phyloP scores from a whole-genome alignment of 1,140 invertebrate species.

The Zophobas morio region DNA sequence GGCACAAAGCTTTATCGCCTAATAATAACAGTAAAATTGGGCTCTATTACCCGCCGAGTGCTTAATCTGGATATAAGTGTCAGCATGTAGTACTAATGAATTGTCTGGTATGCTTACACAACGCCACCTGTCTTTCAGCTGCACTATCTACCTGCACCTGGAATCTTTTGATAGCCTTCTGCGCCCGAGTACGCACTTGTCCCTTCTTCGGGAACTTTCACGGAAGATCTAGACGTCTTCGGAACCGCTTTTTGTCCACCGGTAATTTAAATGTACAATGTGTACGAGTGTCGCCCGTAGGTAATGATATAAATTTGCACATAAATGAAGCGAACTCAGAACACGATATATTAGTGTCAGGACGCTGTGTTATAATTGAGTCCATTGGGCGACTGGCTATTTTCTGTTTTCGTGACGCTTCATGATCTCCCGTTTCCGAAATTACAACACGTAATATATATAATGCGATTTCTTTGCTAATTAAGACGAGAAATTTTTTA shows the following conservation, averaged over 20 bases:
- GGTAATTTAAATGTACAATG: too few relatives aligned
- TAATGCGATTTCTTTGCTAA: too few relatives aligned
- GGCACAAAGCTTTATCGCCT: too few relatives aligned
- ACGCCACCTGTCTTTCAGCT: conserved; percentile 55
- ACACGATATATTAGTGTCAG: neutral
- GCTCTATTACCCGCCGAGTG: neutral
- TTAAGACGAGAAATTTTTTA: too few relatives aligned
- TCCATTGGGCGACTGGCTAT: too few relatives aligned
- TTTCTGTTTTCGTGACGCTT: too few relatives aligned
- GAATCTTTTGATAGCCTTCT: conserved; percentile 25
- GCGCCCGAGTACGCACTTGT: neutral
- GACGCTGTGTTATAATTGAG: neutral
- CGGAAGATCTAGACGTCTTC: neutral
- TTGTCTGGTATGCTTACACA: conserved; percentile 51
- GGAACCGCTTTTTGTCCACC: neutral
- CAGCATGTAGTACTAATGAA: conserved; percentile 50
- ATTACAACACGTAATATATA: too few relatives aligned
- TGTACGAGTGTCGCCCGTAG: too few relatives aligned
- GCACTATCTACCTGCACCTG: conserved; percentile 51
- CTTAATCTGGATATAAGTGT: conserved; percentile 51
- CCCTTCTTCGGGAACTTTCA: neutral
- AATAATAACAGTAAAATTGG: too few relatives aligned
- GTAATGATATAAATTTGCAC: neutral
- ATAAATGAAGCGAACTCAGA: neutral
- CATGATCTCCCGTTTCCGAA: too few relatives aligned